Evolutionary conservation across 2,888 invertebrate genomes (phyloP).

Genomic region (Metacarcinus magister): DNA sequence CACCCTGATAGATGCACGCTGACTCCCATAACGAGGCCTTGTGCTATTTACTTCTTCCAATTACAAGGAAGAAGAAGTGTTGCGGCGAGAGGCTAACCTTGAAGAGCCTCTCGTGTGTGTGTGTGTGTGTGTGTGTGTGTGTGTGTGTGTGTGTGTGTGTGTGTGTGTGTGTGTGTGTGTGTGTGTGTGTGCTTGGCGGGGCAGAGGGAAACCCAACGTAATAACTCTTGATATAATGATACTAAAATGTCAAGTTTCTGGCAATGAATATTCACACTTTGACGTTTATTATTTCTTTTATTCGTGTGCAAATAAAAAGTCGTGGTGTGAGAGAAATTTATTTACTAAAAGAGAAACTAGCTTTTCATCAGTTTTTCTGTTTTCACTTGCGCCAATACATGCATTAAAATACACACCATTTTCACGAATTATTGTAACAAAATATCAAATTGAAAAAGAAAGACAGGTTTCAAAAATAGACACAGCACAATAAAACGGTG

Average conservation of each 20-base stretch:
- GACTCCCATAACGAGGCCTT: neutral
- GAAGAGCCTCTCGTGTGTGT: no score
- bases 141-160: no score
- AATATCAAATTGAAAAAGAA: neutral
- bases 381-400: neutral
- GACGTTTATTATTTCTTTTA: no score
- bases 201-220: no score
- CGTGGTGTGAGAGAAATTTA: no score
- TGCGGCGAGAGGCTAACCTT: neutral
- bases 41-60: conserved; percentile 4
- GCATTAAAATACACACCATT: neutral
- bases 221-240: no score
- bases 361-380: no score
- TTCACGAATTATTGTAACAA: neutral
- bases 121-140: no score
- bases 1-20: neutral
- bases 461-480: neutral
- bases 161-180: no score
- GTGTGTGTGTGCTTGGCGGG: no score
- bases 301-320: neutral
- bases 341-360: neutral
- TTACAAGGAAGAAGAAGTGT: conserved; percentile 5
- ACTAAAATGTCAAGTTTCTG: no score
- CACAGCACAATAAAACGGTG: neutral
- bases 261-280: no score